Base-by-base conservation (phyloP, 2,797 vertebrate species). In the Sebastes glaucus region DNA sequence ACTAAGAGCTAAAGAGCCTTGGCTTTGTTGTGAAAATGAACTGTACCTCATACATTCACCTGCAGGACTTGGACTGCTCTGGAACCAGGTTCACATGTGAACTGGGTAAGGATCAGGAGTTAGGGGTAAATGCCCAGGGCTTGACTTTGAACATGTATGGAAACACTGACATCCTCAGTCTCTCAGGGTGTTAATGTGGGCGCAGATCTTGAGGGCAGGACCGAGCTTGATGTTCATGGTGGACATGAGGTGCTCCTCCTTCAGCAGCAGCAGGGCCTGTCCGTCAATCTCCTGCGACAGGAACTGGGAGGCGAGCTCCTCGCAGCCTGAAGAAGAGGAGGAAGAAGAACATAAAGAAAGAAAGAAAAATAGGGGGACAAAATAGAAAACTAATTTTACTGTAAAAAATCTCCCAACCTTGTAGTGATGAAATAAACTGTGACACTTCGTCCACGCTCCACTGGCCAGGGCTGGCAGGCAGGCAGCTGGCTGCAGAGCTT, bases 161-260 rank as follows among this genome's bases (percentile, higher is more conserved):
- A 28, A 7, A 67, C 25, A 5, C 5, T 25, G 53, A 46, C 55
- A 82, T 98, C 89, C 99, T 98, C 89, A 99, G 61, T 99, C 98
- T 82, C 96, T 99, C 92, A 99, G 93, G 38, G 91, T 97, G 94
- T 99, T 98, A 87, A 99, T 99, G 87, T 98, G 97, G 81, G 98
- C 98, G 71, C 98, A 99, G 90, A 99, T 99, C 95, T 99, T 99
- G 63, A 99, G 95, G 25, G 98, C 99, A 7, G 99, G 99, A 27
- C 99, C 98, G 4, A 99, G 95, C 94, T 99, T 99, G 93, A 99
- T 98, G 95, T 99, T 99, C 99, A 99, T 99, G 94, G 98, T 97
- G 94, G 97, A 97, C 97, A 99, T 99, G 69, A 99, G 98, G 86
- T 99, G 99, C 88, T 99, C 99, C 94, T 99, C 99, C 91, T 97